Base-by-base conservation (phyloP, 2,113 vertebrate species). In the Xiphophorus maculatus region DNA sequence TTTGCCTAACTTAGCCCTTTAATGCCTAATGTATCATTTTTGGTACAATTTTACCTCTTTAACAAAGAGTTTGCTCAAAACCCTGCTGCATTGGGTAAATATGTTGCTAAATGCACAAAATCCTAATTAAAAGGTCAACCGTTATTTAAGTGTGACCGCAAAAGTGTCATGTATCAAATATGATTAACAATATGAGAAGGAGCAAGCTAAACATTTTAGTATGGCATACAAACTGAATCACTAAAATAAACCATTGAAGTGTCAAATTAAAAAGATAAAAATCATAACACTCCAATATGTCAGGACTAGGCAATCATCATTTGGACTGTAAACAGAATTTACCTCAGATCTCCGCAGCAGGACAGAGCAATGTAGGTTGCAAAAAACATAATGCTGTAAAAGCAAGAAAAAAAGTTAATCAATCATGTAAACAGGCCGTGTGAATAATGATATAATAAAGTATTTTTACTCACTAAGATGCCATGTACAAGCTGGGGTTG, bases 401-500 rank as follows among this genome's bases (percentile, higher is more conserved):
- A 19, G 51, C 11, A 19, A 66, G 6, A 54, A 27, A 35, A 54
- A 27, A 32, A 27, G 4, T 63, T 22, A 10, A 40, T 42, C 17
- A 15, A 51, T n/a, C 37, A 44, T 8, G 15, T 37, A 10, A 29
- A 19, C 40, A 11, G 63, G 61, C 0, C 0, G 13, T 27, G 5
- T 27, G 28, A 72, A 14, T 5, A 15, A 28, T 27, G 29, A 40
- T 27, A 27, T 54, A 32, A n/a, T 28, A 3, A 72, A 35, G 33
- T 63, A 37, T 78, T 76, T 94, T 35, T 84, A 97, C 96, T 96
- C 89, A 99, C 97, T 97, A 97, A 82, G 96, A 97, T 1, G 95
- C 92, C 92, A 96, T 97, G 79, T 99, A 98, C 92, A 97, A 95
- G 83, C 93, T 91, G 1, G 97, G 95, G 76, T 98, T 95, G 28